phyloP scores from a whole-genome alignment of 2,113 vertebrate species.

The Tetrao urogallus region DNA sequence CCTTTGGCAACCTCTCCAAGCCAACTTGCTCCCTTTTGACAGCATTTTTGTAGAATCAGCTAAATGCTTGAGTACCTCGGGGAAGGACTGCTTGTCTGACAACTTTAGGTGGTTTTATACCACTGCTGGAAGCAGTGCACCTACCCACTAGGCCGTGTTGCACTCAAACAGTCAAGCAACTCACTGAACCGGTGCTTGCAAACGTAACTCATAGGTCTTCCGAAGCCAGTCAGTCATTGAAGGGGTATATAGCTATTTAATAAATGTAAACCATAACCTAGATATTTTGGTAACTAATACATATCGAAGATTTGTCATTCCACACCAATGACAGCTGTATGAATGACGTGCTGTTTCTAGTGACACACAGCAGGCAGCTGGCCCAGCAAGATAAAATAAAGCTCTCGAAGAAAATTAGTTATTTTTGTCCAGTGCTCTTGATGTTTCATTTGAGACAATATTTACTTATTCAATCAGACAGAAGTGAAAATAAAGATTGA shows the following conservation, averaged over 20 bases:
- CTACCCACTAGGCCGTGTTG: not conserved
- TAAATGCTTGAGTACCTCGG: not conserved
- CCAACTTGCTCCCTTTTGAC: not conserved
- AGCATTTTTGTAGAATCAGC: not conserved
- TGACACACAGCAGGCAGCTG: not conserved
- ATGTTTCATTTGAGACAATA: conserved; percentile 30
- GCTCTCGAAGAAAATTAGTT: not conserved
- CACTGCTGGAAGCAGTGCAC: not conserved
- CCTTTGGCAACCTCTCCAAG: not conserved
- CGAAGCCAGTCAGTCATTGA: not conserved
- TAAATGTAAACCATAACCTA: not conserved
- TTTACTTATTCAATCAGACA: conserved; percentile 29
- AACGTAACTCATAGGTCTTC: not conserved
- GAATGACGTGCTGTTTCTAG: not conserved
- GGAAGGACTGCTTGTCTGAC: not conserved
- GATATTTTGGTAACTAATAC: not conserved
- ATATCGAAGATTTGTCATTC: not conserved
- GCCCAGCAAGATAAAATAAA: conserved; percentile 13
- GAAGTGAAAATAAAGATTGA: conserved; percentile 26
- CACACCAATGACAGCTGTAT: not conserved
- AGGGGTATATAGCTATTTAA: not conserved
- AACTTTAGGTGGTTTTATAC: not conserved
- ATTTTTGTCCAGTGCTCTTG: conserved; percentile 12
- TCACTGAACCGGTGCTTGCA: not conserved
- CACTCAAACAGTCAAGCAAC: not conserved